Conservation (phyloP, 2,888 invertebrate species). For the Terebella lapidaria region DNA sequence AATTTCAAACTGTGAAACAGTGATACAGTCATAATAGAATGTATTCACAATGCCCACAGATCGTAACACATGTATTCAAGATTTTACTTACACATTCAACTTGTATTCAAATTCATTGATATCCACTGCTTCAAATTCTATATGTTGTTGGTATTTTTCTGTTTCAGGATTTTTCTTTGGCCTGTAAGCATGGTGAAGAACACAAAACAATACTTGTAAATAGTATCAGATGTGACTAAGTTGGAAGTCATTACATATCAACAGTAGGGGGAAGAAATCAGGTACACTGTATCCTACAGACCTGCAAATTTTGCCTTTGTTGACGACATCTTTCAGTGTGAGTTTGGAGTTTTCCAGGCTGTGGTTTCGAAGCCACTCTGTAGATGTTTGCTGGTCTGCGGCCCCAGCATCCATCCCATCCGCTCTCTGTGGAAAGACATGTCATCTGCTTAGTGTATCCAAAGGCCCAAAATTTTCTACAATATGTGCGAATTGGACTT, state of each 20-base stretch:
- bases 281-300: too few relatives aligned
- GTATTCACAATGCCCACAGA: background rate
- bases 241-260: too few relatives aligned
- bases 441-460: too few relatives aligned
- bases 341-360: constrained; percentile 43
- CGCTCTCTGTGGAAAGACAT: constrained; percentile 20
- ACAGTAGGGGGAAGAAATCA: too few relatives aligned
- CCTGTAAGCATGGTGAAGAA: constrained; percentile 7
- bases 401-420: constrained; percentile 12
- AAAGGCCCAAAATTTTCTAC: too few relatives aligned
- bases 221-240: background rate
- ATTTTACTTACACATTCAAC: constrained; percentile 32
- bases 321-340: constrained; percentile 49
- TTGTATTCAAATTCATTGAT: constrained; percentile 54
- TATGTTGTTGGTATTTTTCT: constrained; percentile 48
- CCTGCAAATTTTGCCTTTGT: constrained; percentile 29
- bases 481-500: too few relatives aligned
- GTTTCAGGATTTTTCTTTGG: constrained; percentile 34
- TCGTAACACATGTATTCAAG: background rate
- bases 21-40: too few relatives aligned
- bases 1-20: too few relatives aligned
- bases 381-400: constrained; percentile 45
- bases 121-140: constrained; percentile 51
- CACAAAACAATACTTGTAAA: background rate
- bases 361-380: constrained; percentile 49